Conservation (phyloP, 1,140 invertebrate genomes). For the Lasaia peninsularis region DNA sequence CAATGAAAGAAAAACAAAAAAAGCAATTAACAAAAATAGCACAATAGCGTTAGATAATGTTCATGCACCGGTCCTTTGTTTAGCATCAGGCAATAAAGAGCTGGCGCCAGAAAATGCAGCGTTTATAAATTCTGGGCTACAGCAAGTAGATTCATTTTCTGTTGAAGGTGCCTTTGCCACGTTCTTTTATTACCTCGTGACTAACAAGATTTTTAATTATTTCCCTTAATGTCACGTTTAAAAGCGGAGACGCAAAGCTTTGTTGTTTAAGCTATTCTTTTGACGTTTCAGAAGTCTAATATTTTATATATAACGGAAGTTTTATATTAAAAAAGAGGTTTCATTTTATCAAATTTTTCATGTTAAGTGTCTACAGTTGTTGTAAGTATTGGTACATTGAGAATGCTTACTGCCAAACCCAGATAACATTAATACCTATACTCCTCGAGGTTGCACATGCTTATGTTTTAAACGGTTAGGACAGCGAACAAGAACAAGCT, state of each 20-base stretch:
- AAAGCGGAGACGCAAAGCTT: slow-evolving; percentile 38
- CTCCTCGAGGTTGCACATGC: no score
- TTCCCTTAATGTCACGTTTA: slow-evolving; percentile 71
- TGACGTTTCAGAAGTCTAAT: slow-evolving; percentile 13
- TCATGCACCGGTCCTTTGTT: slow-evolving; percentile 53
- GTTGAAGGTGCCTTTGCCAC: slow-evolving; percentile 55
- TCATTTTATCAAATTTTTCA: no score
- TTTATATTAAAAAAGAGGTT: no score
- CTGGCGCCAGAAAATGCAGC: slow-evolving; percentile 65
- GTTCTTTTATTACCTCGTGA: slow-evolving; percentile 66
- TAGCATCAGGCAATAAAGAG: slow-evolving; percentile 66
- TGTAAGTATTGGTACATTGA: no score
- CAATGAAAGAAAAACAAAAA: no score
- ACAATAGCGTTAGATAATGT: neutral
- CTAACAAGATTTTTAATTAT: slow-evolving; percentile 76
- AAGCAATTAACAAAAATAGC: neutral
- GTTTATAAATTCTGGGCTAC: slow-evolving; percentile 53
- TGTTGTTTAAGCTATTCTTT: slow-evolving; percentile 34
- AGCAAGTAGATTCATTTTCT: slow-evolving; percentile 60
- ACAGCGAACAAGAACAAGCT: no score
- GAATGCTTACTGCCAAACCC: no score
- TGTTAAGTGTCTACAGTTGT: no score
- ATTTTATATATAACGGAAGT: no score
- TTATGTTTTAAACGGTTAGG: no score
- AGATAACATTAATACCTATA: no score